Evolutionary conservation across 1,140 invertebrate genomes (phyloP), one percentile per base, ranked within the genome.

Genomic region (Sycobia sp.): DNA sequence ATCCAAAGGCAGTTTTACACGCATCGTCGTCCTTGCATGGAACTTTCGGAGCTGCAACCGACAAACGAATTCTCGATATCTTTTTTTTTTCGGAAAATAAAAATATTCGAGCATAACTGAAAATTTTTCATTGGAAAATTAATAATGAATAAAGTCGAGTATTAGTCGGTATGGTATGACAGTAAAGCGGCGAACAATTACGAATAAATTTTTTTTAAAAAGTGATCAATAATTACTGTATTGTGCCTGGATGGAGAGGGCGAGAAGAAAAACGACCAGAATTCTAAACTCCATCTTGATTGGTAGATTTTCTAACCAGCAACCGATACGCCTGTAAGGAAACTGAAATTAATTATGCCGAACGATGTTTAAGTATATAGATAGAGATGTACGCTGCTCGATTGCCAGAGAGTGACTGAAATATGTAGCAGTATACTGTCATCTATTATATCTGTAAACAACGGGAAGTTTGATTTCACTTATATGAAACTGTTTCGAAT

Each of bases 161-260:
- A n/a, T n/a, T n/a, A n/a, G n/a, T n/a, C n/a, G n/a, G n/a, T n/a
- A n/a, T n/a, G n/a, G n/a, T n/a, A n/a, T n/a, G n/a, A n/a, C n/a
- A n/a, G n/a, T n/a, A n/a, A n/a, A n/a, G n/a, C n/a, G n/a, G n/a
- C n/a, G n/a, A n/a, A n/a, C n/a, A n/a, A n/a, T n/a, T n/a, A 32
- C 11, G 11, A 32, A 32, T 32, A 32, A 32, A 32, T 32, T 32
- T 32, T 7, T 32, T 32, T 32, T 39, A 16, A 39, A 39, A 27
- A 23, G 34, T 53, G 9, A 39, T 39, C 9, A 23, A 41, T n/a
- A 57, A 41, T 13, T 57, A 57, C 54, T n/a, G 25, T 46, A 46
- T 32, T 57, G 16, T 23, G 54, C 54, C 22, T 32, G 1, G 10
- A 36, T 16, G 5, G 41, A 46, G 18, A 57, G 18, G 18, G 7